Conservation (phyloP, 2,797 vertebrate species). For the Emydoidea blandingii region DNA sequence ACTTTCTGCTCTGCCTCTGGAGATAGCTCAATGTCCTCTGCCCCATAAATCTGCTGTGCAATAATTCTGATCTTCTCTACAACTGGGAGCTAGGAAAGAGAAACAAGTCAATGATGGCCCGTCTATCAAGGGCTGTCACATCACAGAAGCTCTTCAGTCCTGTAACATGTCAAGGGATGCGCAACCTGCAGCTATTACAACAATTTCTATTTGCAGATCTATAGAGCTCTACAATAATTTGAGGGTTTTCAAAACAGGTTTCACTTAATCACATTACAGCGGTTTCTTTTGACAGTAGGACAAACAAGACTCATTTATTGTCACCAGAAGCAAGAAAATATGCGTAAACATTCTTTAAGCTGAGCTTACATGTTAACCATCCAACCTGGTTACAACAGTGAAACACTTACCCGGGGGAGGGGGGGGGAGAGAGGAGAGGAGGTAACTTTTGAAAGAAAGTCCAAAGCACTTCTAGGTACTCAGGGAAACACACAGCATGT, state of each 20-base stretch:
- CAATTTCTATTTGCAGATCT: not conserved
- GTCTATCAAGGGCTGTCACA: not conserved
- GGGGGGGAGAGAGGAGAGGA: not conserved
- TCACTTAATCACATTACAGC: not conserved
- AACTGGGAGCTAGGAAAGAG: conserved; percentile 86
- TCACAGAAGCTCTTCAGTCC: not conserved
- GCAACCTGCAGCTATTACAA: not conserved
- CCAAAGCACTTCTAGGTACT: not conserved
- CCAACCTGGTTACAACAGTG: not conserved
- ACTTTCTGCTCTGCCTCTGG: conserved; percentile 94
- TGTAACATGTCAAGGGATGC: accelerated
- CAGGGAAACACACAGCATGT: not conserved
- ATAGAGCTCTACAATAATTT: not conserved
- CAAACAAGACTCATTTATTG: not conserved
- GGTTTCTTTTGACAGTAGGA: not conserved
- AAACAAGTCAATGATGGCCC: not conserved
- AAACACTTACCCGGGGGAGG: not conserved
- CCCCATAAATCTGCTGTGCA: conserved; percentile 95
- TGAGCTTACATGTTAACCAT: not conserved
- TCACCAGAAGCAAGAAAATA: not conserved
- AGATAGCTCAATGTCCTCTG: conserved; percentile 93
- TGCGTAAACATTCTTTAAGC: not conserved
- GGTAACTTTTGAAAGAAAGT: not conserved
- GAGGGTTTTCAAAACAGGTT: not conserved
- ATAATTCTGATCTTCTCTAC: conserved; percentile 95